Evolutionary conservation across 2,888 invertebrate genomes (phyloP).

Genomic region (Pseudoips prasinana): DNA sequence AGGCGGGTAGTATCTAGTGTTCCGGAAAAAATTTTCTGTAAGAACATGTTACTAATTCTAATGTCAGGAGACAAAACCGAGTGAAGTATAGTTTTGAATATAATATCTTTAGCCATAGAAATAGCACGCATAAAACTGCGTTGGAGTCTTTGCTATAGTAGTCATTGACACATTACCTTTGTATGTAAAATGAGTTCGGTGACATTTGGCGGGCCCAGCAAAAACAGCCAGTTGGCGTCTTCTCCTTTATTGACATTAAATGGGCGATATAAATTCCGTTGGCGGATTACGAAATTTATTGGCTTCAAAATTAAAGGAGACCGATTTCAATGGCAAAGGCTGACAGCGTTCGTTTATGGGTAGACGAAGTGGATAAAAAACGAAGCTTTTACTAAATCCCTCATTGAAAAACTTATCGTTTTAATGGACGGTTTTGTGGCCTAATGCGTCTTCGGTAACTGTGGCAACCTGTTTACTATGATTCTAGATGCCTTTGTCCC

Average conservation of each 20-base stretch:
- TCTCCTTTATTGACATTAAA: conserved; percentile 74
- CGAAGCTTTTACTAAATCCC: conserved; percentile 43
- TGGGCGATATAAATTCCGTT: conserved; percentile 77
- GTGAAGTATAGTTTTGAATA: no score
- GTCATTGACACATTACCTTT: conserved; percentile 70
- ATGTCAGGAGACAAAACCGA: no score
- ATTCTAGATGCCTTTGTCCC: no score
- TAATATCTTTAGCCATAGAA: no score
- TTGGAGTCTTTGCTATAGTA: conserved; percentile 1
- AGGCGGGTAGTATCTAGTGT: no score
- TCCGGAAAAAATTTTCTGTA: no score
- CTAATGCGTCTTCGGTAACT: conserved; percentile 13
- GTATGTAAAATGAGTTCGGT: conserved; percentile 68
- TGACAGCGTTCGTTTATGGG: conserved; percentile 71
- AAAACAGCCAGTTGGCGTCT: conserved; percentile 52
- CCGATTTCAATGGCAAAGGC: conserved; percentile 76
- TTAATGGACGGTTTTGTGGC: conserved; percentile 49
- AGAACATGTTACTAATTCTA: no score
- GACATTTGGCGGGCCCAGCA: conserved; percentile 53
- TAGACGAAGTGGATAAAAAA: conserved; percentile 56
- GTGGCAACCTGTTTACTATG: no score
- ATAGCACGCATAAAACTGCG: no score
- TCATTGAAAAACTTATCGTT: conserved; percentile 60
- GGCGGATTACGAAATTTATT: conserved; percentile 80
- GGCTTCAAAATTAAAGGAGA: conserved; percentile 78